Base-by-base conservation (phyloP, 2,888 invertebrate genomes). In the Hesperia comma region DNA sequence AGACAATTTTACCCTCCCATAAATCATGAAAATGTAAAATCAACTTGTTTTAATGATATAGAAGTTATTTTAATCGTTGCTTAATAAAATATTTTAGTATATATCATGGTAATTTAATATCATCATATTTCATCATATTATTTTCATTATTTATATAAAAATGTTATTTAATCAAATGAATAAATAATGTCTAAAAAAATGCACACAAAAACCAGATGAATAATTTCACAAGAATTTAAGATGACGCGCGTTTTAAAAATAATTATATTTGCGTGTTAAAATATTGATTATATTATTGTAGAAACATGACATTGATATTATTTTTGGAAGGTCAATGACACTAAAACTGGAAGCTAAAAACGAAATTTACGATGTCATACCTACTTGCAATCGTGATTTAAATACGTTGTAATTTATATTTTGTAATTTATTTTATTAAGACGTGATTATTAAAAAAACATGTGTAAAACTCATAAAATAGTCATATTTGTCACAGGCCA, bases 301-400 rank as follows among this genome's bases (percentile, higher is more conserved):
- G 19, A 49, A 10, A 10, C 10, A 10, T 49, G 49, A 49, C 49
- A 49, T 49, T 49, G 49, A 2, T 49, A 17, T 49, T 19, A 19
- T 49, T 49, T 49, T 10, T 49, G 49, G 49, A 49, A 49, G 49
- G 49, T 49, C 49, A 49, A 19, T 19, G 49, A 49, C 49, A 19
- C 49, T 19, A 15, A n/a, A 19, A 49, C 49, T 19, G 49, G 19
- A 43, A 43, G 15, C 10, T 12, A 19, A 49, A 49, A 19, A 19
- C 12, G 12, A 8, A 19, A 49, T 19, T 19, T 21, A 19, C 49
- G 15, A 15, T 6, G 49, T 3, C 49, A 49, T 12, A 26, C 5
- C 26, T 26, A 19, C 10, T 21, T 12, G 49, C 49, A 12, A 49
- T 2, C 8, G 6, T 6, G 12, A 49, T 12, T 8, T 12, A 37